Conservation (phyloP, 2,113 vertebrate species). For the Fukomys damarensis region DNA sequence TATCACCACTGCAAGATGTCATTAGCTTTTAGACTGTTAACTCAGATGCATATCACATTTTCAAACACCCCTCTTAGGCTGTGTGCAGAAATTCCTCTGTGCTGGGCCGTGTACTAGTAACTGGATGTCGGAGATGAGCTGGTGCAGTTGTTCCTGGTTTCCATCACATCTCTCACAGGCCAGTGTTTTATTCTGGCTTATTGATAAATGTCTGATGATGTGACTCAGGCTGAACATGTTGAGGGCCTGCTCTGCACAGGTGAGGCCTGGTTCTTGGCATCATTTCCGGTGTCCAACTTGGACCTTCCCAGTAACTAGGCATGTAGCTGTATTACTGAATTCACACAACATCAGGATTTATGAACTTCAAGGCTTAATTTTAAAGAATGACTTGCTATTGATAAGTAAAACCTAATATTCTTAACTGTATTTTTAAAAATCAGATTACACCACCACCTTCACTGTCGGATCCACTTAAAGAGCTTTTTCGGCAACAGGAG, state of each 20-base stretch:
- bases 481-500: slow-evolving; percentile 98
- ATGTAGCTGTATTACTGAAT: neutral
- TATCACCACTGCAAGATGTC: neutral
- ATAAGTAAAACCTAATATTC: slow-evolving; percentile 47
- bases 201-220: neutral
- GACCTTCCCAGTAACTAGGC: neutral
- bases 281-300: neutral
- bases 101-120: neutral
- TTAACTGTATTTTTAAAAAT: slow-evolving; percentile 52
- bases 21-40: neutral
- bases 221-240: neutral
- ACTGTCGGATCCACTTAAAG: slow-evolving; percentile 96
- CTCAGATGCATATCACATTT: neutral
- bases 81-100: neutral
- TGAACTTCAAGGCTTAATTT: neutral
- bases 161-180: neutral
- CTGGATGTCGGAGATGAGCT: neutral
- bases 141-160: neutral
- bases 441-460: slow-evolving; percentile 99
- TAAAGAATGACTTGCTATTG: neutral
- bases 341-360: slow-evolving; percentile 17
- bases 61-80: neutral
- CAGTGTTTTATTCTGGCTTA: neutral
- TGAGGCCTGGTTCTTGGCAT: neutral
- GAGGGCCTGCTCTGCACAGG: neutral